Evolutionary conservation across 2,888 invertebrate genomes (phyloP).

Genomic region (Hemicrepidius hirtus): DNA sequence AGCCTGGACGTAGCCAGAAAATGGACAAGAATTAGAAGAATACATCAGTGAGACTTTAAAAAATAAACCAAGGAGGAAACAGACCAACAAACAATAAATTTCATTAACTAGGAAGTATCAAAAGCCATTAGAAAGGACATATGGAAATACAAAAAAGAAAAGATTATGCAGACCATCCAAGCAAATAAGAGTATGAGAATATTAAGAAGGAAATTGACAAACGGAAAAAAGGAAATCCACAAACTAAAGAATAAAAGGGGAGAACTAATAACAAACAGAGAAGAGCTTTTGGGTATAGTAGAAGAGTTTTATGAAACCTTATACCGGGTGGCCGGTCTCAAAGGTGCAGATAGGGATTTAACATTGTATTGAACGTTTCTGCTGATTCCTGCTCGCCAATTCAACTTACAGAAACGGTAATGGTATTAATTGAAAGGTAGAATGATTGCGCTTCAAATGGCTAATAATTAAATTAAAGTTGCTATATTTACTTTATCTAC

Average conservation of each 20-base stretch:
- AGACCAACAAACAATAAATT: conserved; percentile 14
- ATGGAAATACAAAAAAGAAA: conserved; percentile 9
- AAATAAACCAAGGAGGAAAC: neutral
- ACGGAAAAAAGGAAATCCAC: conserved; percentile 24
- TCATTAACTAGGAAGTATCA: conserved; percentile 19
- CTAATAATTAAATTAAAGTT: no score
- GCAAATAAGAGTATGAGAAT: conserved; percentile 24
- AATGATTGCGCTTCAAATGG: no score
- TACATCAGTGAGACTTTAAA: no score
- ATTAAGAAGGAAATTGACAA: conserved; percentile 9
- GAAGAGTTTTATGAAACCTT: conserved; percentile 17
- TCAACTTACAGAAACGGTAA: no score
- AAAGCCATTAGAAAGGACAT: conserved; percentile 15
- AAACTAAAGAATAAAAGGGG: conserved; percentile 15
- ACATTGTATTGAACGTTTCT: no score
- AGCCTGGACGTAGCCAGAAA: no score
- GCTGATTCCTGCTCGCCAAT: no score
- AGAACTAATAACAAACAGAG: conserved; percentile 11
- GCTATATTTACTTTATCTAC: no score
- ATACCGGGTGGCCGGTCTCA: no score
- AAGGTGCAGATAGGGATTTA: no score
- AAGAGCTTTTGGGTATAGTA: conserved; percentile 22
- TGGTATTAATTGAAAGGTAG: no score
- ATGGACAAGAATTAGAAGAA: no score
- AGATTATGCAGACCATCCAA: conserved; percentile 24